phyloP scores from a whole-genome alignment of 2,888 invertebrate species.

The Pollenia angustigena region DNA sequence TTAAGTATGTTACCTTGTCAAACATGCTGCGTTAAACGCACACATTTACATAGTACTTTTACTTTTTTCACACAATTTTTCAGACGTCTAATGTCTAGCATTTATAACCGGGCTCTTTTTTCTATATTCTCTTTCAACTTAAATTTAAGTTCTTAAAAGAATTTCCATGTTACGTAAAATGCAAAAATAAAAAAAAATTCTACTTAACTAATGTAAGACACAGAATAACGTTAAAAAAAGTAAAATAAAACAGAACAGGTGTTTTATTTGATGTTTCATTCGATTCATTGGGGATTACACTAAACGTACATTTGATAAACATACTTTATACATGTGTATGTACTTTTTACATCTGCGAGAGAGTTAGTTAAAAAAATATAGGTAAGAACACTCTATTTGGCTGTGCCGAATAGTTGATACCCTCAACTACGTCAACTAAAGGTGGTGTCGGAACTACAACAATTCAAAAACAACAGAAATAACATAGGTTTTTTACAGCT shows the following conservation, averaged over 20 bases:
- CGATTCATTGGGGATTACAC: conserved; percentile 57
- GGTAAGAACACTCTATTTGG: too few species aligned
- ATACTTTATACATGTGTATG: not conserved
- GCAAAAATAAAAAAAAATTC: not conserved
- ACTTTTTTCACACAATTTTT: not conserved
- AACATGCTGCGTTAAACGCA: conserved; percentile 32
- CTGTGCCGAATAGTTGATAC: too few species aligned
- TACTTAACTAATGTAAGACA: not conserved
- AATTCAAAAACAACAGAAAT: too few species aligned
- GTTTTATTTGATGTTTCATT: conserved; percentile 52
- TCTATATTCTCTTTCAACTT: not conserved
- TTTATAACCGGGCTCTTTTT: not conserved
- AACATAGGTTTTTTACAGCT: too few species aligned
- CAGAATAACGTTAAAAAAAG: not conserved
- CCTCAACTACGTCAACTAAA: too few species aligned
- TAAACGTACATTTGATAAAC: conserved; percentile 29
- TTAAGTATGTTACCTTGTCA: not conserved
- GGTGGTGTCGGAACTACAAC: too few species aligned
- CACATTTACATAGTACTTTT: conserved; percentile 25
- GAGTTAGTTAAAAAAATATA: too few species aligned
- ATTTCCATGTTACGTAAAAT: conserved; percentile 37
- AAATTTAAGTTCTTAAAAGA: conserved; percentile 43
- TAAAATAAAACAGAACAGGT: conserved; percentile 38
- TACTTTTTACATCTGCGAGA: too few species aligned
- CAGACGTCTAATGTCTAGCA: not conserved